Conservation (phyloP, 2,888 invertebrate genomes). For the Ichneumon xanthorius region DNA sequence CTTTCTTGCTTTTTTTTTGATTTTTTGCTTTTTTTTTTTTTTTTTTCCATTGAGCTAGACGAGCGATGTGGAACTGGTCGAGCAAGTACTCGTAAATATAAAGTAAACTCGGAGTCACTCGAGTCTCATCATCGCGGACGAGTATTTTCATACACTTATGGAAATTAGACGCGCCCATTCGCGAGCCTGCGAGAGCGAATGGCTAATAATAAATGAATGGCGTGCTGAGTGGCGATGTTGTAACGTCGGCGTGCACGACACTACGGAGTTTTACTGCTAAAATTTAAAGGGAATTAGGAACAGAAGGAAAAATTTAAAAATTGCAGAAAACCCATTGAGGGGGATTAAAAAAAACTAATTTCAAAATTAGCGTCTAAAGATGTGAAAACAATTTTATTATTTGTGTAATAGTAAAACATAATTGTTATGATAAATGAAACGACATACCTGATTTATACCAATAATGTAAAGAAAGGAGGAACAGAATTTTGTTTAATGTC, state of each 20-base stretch:
- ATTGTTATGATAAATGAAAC: too few relatives aligned
- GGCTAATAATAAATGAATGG: conserved; percentile 57
- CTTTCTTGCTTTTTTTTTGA: not conserved
- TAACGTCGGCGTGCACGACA: conserved; percentile 5
- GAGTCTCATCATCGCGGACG: conserved; percentile 25
- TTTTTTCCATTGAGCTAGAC: not conserved
- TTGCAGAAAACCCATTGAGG: too few relatives aligned
- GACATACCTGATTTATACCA: too few relatives aligned
- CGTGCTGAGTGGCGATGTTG: conserved; percentile 16
- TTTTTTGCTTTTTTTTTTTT: conserved; percentile 17
- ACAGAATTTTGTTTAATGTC: too few relatives aligned
- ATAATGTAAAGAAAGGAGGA: too few relatives aligned
- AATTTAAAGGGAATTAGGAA: not conserved
- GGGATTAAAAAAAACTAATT: too few relatives aligned
- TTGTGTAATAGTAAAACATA: too few relatives aligned
- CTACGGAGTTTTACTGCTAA: not conserved
- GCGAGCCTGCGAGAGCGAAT: not conserved
- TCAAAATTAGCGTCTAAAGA: too few relatives aligned
- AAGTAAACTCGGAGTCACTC: conserved; percentile 18
- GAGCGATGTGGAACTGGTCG: conserved; percentile 2
- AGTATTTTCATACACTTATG: conserved; percentile 59
- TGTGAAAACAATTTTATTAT: too few relatives aligned
- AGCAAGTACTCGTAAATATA: not conserved
- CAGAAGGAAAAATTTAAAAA: not conserved
- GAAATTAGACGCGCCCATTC: conserved; percentile 58